Evolutionary conservation across 2,113 vertebrate species (phyloP).

Genomic region (Triplophysa rosa): DNA sequence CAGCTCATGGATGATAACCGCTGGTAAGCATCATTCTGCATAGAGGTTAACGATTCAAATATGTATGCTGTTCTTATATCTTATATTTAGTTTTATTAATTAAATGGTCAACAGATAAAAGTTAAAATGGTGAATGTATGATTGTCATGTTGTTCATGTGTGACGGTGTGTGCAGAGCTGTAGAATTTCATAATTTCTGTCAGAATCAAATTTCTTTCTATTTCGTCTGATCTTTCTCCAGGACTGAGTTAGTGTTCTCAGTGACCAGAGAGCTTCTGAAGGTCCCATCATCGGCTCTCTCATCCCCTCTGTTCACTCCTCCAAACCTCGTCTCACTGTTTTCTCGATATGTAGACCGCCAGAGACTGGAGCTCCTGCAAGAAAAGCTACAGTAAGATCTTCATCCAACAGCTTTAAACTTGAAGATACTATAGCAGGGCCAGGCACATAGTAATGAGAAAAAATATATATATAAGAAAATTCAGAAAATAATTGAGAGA

Average conservation of each 20-base stretch:
- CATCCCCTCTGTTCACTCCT: constrained; percentile 84
- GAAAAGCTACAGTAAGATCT: constrained; percentile 91
- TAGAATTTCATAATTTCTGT: too few relatives aligned
- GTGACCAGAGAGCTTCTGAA: constrained; percentile 86
- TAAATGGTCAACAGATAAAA: too few relatives aligned
- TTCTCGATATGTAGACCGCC: constrained; percentile 89
- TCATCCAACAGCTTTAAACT: not conserved
- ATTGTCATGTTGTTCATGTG: too few relatives aligned
- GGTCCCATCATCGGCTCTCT: constrained; percentile 79
- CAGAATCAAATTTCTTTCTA: not conserved
- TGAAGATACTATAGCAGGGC: too few relatives aligned
- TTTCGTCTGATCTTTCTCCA: constrained; percentile 53
- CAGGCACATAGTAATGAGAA: too few relatives aligned
- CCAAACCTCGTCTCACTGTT: constrained; percentile 88
- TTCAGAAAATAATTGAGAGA: too few relatives aligned
- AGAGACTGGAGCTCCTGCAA: constrained; percentile 88
- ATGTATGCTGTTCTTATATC: too few relatives aligned
- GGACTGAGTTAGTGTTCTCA: constrained; percentile 90
- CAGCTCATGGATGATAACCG: constrained; percentile 87
- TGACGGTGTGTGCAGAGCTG: too few relatives aligned
- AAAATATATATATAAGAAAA: too few relatives aligned
- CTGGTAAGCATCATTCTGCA: constrained; percentile 71
- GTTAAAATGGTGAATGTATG: too few relatives aligned
- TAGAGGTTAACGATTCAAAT: too few relatives aligned
- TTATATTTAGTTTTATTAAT: too few relatives aligned